These are phyloP conservation scores for Dynastes tityus DNA, from an alignment of 2,888 invertebrate genomes.

Conservation along the genomic window DNA sequence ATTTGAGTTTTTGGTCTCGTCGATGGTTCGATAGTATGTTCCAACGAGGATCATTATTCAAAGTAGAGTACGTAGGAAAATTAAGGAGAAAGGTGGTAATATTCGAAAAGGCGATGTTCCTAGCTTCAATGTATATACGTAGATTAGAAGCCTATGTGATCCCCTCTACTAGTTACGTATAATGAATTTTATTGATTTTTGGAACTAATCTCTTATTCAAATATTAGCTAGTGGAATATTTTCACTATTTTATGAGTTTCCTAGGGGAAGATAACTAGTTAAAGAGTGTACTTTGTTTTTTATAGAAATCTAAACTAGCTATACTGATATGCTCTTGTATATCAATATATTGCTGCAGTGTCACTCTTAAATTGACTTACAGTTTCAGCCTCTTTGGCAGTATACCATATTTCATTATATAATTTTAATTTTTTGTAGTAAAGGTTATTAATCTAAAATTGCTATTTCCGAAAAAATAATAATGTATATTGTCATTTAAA, in stretches of 20 bases:
- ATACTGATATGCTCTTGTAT: no score
- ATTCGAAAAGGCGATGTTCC: not conserved
- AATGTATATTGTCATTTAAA: no score
- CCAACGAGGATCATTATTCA: constrained; percentile 3
- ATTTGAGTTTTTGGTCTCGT: constrained; percentile 59
- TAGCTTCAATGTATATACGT: not conserved
- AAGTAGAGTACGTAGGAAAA: not conserved
- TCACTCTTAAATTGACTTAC: no score
- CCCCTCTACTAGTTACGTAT: constrained; percentile 14
- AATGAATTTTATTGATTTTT: constrained; percentile 32
- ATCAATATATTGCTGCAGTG: no score
- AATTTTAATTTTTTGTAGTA: no score
- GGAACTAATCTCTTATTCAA: constrained; percentile 20
- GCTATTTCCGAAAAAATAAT: no score
- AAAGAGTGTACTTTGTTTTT: no score
- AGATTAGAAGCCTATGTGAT: not conserved
- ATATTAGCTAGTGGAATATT: constrained; percentile 4
- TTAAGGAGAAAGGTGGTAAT: not conserved
- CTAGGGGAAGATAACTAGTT: no score
- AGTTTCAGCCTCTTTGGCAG: no score
- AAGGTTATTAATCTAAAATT: no score
- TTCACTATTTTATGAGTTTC: not conserved
- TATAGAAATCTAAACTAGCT: no score
- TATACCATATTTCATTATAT: no score
- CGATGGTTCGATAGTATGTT: constrained; percentile 62